phyloP scores from a whole-genome alignment of 35 echinoderm and acorn worm genomes.

The Eucidaris tribuloides region DNA sequence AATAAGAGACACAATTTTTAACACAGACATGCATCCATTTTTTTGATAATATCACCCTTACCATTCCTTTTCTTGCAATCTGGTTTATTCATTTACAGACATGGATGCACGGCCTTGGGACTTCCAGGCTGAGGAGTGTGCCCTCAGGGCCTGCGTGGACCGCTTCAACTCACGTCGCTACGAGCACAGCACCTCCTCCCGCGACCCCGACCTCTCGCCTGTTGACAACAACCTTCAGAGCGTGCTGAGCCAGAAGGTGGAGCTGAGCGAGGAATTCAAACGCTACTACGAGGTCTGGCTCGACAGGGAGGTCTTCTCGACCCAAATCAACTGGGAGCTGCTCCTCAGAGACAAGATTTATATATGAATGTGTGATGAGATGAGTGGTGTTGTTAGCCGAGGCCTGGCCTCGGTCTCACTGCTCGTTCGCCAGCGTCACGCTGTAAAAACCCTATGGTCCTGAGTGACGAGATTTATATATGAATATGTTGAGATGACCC shows the following conservation, averaged over 20 bases:
- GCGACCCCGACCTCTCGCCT: slow-evolving; percentile 68
- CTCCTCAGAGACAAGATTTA: slow-evolving; percentile 87
- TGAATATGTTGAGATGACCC: no score
- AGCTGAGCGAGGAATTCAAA: slow-evolving; percentile 95
- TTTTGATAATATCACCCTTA: no score
- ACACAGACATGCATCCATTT: no score
- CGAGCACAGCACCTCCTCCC: slow-evolving; percentile 43
- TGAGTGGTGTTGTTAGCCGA: no score
- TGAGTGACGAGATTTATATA: no score
- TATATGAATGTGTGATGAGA: slow-evolving; percentile 10
- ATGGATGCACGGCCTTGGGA: slow-evolving; percentile 99
- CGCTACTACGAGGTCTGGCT: slow-evolving; percentile 96
- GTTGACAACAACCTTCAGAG: slow-evolving; percentile 98
- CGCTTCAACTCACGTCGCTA: slow-evolving; percentile 94
- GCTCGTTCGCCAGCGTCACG: no score
- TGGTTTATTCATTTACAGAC: slow-evolving; percentile 32
- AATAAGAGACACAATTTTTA: no score
- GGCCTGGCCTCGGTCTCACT: no score
- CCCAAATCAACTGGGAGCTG: slow-evolving; percentile 97
- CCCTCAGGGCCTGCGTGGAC: slow-evolving; percentile 90
- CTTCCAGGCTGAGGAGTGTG: slow-evolving; percentile 99
- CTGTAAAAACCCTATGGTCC: no score
- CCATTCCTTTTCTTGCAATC: no score
- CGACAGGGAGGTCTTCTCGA: slow-evolving; percentile 96
- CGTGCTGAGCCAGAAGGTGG: slow-evolving; percentile 83